Conservation (phyloP, 2,797 vertebrate species). For the Gorsachius magnificus region DNA sequence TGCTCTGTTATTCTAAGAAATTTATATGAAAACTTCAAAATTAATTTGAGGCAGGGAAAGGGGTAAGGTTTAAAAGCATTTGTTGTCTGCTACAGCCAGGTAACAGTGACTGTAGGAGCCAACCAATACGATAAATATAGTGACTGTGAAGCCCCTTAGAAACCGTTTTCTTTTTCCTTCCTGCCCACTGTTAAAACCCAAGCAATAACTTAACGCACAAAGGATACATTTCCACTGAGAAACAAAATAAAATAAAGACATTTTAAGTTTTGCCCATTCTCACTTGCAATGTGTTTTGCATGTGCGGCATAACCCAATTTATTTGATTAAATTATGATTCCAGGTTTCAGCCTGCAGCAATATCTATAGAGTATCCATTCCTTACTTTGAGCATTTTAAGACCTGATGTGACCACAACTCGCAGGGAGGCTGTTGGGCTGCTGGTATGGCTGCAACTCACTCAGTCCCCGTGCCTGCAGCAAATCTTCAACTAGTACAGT, state of each 20-base stretch:
- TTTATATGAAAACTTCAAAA: not conserved
- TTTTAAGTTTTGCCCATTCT: not conserved
- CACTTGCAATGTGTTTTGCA: not conserved
- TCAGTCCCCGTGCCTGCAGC: not conserved
- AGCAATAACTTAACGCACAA: not conserved
- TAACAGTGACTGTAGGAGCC: not conserved
- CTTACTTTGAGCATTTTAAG: not conserved
- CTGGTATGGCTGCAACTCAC: not conserved
- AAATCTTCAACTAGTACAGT: not conserved
- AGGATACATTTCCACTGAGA: not conserved
- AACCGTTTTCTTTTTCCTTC: not conserved
- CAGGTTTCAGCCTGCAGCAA: not conserved
- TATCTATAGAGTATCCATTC: not conserved
- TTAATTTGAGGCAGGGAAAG: not conserved
- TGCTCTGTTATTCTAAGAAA: not conserved
- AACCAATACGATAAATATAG: not conserved
- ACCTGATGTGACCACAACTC: not conserved
- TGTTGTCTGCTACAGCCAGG: not conserved
- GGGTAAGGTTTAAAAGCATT: not conserved
- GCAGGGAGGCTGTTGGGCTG: not conserved
- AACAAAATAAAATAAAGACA: not conserved
- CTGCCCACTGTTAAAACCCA: not conserved
- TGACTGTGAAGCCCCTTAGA: not conserved
- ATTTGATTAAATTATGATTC: not conserved
- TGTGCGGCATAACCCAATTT: not conserved